Evolutionary conservation across 2,797 vertebrate species (phyloP).

Genomic region (Pipistrellus pygmaeus): DNA sequence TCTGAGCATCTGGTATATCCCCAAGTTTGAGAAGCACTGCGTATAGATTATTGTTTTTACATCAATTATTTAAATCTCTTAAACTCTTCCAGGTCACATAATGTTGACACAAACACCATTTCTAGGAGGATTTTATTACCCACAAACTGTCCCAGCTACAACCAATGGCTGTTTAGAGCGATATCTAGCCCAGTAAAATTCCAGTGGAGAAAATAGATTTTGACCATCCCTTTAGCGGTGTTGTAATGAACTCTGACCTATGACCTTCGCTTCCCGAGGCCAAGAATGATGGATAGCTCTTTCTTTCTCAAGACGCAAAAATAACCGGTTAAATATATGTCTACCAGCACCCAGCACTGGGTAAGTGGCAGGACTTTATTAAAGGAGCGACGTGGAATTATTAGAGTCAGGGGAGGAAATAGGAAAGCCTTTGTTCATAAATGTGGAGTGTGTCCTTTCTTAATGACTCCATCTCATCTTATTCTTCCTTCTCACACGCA

Average conservation of each 20-base stretch:
- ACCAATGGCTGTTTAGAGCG: not conserved
- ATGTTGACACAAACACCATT: constrained; percentile 1
- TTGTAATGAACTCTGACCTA: not conserved
- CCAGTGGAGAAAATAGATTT: not conserved
- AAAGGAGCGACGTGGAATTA: not conserved
- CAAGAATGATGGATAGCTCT: not conserved
- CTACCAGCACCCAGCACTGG: not conserved
- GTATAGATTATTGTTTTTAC: not conserved
- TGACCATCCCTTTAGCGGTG: not conserved
- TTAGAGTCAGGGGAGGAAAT: not conserved
- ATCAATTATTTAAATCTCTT: constrained; percentile 54
- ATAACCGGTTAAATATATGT: not conserved
- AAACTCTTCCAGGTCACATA: constrained; percentile 38
- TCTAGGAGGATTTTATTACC: constrained; percentile 13
- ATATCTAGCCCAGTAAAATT: not conserved
- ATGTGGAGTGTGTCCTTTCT: constrained; percentile 66
- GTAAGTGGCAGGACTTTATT: constrained; percentile 35
- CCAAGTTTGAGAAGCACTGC: not conserved
- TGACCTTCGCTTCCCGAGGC: not conserved
- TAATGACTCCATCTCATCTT: constrained; percentile 41
- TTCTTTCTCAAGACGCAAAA: constrained; percentile 43
- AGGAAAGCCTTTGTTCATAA: constrained; percentile 58
- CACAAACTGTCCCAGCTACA: not conserved
- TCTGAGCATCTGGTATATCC: not conserved
- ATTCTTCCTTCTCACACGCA: constrained; percentile 31